These are phyloP conservation scores for Chlamydotis undulata DNA, from an alignment of 2,113 vertebrate species.

Conservation along the genomic window DNA sequence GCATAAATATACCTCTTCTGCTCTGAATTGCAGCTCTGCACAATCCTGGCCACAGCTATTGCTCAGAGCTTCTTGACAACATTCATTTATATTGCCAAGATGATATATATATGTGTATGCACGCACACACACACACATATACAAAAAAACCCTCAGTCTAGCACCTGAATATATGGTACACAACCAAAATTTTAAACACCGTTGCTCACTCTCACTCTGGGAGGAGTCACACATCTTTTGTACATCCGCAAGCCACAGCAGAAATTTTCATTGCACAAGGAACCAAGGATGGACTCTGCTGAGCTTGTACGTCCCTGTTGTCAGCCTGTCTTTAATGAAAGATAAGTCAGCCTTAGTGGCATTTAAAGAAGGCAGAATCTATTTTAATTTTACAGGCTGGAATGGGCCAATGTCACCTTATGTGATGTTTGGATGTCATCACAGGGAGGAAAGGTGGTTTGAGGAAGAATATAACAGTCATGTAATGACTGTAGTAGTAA, in stretches of 20 bases:
- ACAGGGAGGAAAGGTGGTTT: not conserved
- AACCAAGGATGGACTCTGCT: not conserved
- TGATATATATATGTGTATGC: not conserved
- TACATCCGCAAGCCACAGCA: not conserved
- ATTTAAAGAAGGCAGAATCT: not conserved
- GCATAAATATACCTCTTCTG: not conserved
- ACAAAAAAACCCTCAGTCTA: not conserved
- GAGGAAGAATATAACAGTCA: not conserved
- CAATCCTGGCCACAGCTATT: not conserved
- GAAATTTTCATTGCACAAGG: not conserved
- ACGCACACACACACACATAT: not conserved
- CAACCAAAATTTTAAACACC: not conserved
- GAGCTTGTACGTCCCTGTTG: not conserved
- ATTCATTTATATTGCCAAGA: not conserved
- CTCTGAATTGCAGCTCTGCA: not conserved
- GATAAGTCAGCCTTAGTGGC: not conserved
- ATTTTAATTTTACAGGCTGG: not conserved
- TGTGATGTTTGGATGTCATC: not conserved
- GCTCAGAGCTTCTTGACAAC: not conserved
- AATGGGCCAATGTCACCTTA: not conserved
- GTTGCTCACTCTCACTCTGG: not conserved
- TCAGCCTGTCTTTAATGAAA: not conserved
- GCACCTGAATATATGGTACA: not conserved
- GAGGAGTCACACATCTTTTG: not conserved
- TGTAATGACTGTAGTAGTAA: not conserved